Evolutionary conservation across 2,888 invertebrate species (phyloP), one percentile per base, ranked within the genome.

Genomic region (Drosophila atripex): DNA sequence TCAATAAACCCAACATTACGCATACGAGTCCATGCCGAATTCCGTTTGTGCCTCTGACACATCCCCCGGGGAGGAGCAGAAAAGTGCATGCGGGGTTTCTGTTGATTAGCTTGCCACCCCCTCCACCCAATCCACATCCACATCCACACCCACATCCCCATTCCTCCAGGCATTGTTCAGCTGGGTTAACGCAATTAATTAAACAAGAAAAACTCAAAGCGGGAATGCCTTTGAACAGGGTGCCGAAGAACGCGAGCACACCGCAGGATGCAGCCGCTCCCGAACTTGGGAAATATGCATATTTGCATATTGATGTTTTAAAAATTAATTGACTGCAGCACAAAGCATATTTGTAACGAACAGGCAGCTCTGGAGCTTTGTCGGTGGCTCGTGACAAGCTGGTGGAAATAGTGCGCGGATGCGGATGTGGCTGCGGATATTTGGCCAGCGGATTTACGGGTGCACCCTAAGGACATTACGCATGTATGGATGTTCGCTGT

Each of bases 281-380:
- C 3, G 54, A 41, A n/a, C 41, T 18, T 16, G 25, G 45, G 9
- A 65, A 80, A 66, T 63, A 57, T 65, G 60, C 70, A 64, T 78
- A 56, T 64, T 78, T 69, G 54, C 76, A 66, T 68, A 66, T 75
- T 75, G 60, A 78, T 80, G 78, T 75, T 73, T 73, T 53, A 68
- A 75, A 74, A 71, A 69, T 75, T 76, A 84, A 86, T 86, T 76
- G 78, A 71, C 71, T 71, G 68, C 70, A 71, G 65, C 64, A 73
- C 78, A 84, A 84, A 86, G 84, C 84, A 84, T 86, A 79, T 73
- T 84, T 84, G 68, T 7, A 51, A 49, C 41, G 52, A 8, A 16
- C 12, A 7, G 32, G 49, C 16, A 18, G 49, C 3, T 11, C 16
- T 14, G 41, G 9, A 28, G 8, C 28, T 23, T 4, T 23, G 21